Percentiles rank a stretch among this genome's conserved stretches.
Evolutionary conservation across 2,797 vertebrate genomes (phyloP).

Genomic region (Chelidonichthys spinosus): DNA sequence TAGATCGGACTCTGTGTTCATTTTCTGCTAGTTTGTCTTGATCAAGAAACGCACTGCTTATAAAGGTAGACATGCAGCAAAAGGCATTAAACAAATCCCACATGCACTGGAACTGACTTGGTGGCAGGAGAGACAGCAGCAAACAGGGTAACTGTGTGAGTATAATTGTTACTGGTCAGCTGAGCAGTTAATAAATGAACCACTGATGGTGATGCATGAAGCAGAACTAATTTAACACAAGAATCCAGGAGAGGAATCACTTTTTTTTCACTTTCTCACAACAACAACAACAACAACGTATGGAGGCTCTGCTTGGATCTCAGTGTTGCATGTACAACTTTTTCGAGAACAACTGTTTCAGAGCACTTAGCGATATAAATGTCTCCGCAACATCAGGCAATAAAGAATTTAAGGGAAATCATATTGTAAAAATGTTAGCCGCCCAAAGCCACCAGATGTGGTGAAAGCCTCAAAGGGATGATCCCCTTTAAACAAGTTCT

Average conservation of each 20-base stretch:
- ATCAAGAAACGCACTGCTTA: neutral
- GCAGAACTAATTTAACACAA: constrained; percentile 23
- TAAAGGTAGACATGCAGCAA: neutral
- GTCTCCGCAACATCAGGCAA: constrained; percentile 34
- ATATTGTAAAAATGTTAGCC: constrained; percentile 21
- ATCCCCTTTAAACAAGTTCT: constrained; percentile 49
- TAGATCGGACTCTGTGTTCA: neutral
- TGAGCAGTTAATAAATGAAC: neutral
- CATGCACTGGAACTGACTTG: too few relatives aligned
- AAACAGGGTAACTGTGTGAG: too few relatives aligned
- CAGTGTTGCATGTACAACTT: constrained; percentile 7
- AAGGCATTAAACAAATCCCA: too few relatives aligned
- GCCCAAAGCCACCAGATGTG: constrained; percentile 58
- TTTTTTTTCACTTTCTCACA: neutral
- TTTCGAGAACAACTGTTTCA: constrained; percentile 19
- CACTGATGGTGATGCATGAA: constrained; percentile 6
- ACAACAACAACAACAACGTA: neutral
- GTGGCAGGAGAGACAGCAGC: too few relatives aligned
- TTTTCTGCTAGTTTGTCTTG: constrained; percentile 11
- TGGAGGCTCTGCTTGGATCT: neutral
- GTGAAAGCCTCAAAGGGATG: constrained; percentile 51
- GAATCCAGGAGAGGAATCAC: too few relatives aligned
- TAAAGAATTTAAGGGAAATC: constrained; percentile 46
- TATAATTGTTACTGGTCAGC: constrained; percentile 17
- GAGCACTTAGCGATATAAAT: neutral